Evolutionary conservation across 2,888 invertebrate species (phyloP), one percentile per base, ranked within the genome.

Genomic region (Caenorhabditis macrosperma): DNA sequence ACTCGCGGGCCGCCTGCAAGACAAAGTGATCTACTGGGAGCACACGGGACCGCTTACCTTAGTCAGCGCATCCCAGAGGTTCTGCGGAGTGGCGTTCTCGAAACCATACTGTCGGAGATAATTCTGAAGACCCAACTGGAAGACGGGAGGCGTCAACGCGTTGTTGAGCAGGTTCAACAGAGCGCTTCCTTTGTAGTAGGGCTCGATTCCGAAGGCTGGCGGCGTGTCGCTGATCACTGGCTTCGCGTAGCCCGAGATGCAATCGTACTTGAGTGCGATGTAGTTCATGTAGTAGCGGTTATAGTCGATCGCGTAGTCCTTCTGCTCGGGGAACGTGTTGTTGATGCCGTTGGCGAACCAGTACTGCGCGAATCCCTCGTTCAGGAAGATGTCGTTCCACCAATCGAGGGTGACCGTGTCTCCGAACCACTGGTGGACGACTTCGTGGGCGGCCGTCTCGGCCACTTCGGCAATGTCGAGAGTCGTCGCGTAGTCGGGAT

Each of bases 391-490:
- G 59, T 86, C 81, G 46, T 72, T 68, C 85, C 85, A 87, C 84
- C 85, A 85, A 20, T 83, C 69, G 44, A 82, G 75, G 2, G 87
- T 85, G 7, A 87, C 85, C 9, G 71, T 60, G 54, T 87, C 84
- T 33, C 87, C 87, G 60, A 87, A 87, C 87, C 87, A 87, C 80
- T 84, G 84, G 69, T 85, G 85, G 15, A 78, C 72, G 6, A 66
- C 66, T 75, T 85, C 85, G 46, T 85, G 85, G n/a, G 85, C 85
- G 7, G 78, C 71, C 10, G 77, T 78, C 44, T 80, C 78, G 9
- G 77, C 79, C 0, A 67, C 68, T 30, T 79, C 72, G 2, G 75
- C 50, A 6, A 69, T 71, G 10, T 83, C 48, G 1, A 17, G 15
- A n/a, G 81, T 76, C 2, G 77, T 77, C 9, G 83, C 76, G 50